Base-by-base conservation (phyloP, 2,888 invertebrate species). In the Peribatodes rhomboidaria region DNA sequence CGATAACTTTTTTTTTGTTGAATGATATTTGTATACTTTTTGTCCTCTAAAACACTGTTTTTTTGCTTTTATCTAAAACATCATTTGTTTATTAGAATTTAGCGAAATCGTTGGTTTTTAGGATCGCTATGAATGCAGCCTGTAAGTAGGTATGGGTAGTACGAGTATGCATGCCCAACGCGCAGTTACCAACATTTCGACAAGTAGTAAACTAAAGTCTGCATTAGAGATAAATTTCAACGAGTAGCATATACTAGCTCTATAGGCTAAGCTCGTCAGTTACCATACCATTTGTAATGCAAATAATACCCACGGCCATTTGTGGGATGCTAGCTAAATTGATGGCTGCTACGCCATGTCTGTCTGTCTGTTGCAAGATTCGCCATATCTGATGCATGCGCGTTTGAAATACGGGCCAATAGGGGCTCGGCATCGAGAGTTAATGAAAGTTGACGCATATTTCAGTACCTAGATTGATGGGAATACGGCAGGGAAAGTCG, bases 301-400 rank as follows among this genome's bases (percentile, higher is more conserved):
- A 73, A 72, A 68, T 65, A 65, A 65, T 66, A 66, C 46, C 67
- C 66, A 66, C 61, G 65, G 39, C 70, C 69, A 71, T 71, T 67
- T 73, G 72, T 62, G 62, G 70, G 67, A 66, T 66, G 64, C 66
- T 67, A 66, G 63, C 27, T 60, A 70, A 77, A 78, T 75, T 77
- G 77, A 77, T 74, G 76, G 74, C 69, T 70, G 68, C 49, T 61
- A 52, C 52, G 67, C 61, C 59, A 54, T 64, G 70, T 67, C 65
- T 63, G 71, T 67, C 65, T 63, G 71, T 69, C 71, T 77, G 77
- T 80, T 75, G 76, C 77, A 31, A 65, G 56, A 44, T 61, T 56
- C 46, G 56, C 72, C 69, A 59, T 85, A 87, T 86, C 86, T 74
- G 87, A 87, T 86, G 83, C 86, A 85, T 82, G 84, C 79, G 62